These are phyloP conservation scores for Acropora yongei DNA, from an alignment of 64 coral and sea anemone species.

Conservation along the genomic window DNA sequence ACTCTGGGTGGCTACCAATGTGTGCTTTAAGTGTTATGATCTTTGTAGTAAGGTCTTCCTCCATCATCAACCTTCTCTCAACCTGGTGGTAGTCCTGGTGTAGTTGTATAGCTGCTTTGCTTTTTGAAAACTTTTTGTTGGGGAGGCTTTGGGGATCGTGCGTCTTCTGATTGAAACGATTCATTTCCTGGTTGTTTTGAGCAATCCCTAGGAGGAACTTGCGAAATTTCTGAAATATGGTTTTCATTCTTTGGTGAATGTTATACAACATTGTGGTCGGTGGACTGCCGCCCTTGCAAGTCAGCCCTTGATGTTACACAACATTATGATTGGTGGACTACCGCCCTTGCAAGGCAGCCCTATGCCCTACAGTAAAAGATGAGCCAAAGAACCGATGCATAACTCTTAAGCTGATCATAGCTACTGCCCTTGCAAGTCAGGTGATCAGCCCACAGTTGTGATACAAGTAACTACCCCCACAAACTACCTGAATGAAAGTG, in stretches of 20 bases:
- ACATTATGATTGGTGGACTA: too few species aligned
- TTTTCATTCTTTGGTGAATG: background rate
- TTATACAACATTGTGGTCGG: background rate
- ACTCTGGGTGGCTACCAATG: conserved; percentile 82
- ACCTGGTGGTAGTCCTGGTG: conserved; percentile 79
- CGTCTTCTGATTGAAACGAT: background rate
- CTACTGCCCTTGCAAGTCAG: too few species aligned
- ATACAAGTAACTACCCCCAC: too few species aligned
- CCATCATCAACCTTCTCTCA: conserved; percentile 82
- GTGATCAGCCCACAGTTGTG: too few species aligned
- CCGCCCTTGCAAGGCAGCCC: too few species aligned
- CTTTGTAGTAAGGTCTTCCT: conserved; percentile 76
- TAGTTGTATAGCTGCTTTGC: conserved; percentile 25
- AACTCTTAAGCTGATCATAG: too few species aligned
- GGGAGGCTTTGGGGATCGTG: background rate
- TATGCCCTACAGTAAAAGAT: too few species aligned
- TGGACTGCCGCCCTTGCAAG: too few species aligned
- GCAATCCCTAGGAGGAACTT: background rate
- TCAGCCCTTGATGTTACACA: too few species aligned
- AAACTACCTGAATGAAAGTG: too few species aligned
- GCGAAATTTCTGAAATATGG: background rate
- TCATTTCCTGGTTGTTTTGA: background rate
- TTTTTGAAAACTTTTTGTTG: background rate
- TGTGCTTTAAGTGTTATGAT: conserved; percentile 91
- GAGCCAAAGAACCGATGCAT: too few species aligned